phyloP scores from a whole-genome alignment of 2,888 invertebrate species.

The Pardosa pseudoannulata region DNA sequence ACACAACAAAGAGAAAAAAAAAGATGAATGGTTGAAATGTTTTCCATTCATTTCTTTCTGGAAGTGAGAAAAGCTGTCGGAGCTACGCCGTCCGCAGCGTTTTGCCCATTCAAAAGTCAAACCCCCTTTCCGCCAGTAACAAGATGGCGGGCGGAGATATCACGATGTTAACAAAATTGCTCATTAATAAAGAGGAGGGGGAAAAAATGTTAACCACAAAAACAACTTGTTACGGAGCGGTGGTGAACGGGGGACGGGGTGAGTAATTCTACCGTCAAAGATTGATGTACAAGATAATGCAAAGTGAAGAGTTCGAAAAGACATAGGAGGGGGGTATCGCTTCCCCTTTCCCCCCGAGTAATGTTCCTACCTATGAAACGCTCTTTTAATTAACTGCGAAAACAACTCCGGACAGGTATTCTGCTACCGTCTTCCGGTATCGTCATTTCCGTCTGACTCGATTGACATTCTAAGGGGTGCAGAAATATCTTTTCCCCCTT shows the following conservation, averaged over 20 bases:
- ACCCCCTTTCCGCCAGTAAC: background rate
- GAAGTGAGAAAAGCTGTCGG: no score
- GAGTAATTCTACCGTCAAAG: background rate
- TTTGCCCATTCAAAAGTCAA: background rate
- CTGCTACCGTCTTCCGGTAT: background rate
- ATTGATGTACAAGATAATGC: background rate
- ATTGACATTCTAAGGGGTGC: background rate
- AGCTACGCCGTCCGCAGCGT: no score
- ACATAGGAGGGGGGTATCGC: background rate
- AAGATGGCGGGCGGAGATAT: background rate
- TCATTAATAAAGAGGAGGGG: background rate
- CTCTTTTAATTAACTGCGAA: background rate
- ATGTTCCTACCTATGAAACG: background rate
- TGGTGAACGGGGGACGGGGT: background rate
- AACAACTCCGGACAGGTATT: slow-evolving; percentile 1
- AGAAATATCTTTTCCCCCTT: no score
- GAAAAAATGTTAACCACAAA: background rate
- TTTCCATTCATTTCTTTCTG: no score
- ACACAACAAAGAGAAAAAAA: no score
- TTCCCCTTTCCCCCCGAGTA: background rate
- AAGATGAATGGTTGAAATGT: no score
- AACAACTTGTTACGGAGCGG: slow-evolving; percentile 3
- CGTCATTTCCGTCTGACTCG: background rate
- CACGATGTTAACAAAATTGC: background rate
- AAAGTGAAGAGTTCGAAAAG: background rate